Conservation (phyloP, 2,113 vertebrate species). For the Nothocercus julius region DNA sequence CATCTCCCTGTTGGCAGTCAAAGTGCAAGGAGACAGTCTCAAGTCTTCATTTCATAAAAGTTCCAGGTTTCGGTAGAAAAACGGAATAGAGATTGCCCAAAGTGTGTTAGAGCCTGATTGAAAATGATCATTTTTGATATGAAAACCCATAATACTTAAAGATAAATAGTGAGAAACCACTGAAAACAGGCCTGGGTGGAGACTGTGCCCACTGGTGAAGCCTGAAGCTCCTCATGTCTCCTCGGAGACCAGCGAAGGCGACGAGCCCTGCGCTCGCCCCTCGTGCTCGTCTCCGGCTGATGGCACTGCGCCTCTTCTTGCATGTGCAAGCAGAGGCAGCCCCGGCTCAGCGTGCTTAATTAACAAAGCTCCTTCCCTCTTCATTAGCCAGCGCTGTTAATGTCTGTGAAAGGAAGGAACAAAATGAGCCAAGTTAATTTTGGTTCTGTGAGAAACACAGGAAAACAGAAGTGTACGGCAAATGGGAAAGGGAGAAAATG, state of each 20-base stretch:
- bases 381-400: neutral
- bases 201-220: neutral
- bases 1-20: neutral
- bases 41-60: neutral
- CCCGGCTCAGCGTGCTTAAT: slow-evolving; percentile 6
- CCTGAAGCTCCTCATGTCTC: neutral
- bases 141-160: neutral
- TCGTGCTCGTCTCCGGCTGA: fast-evolving
- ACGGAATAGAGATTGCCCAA: neutral
- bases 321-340: neutral
- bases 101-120: neutral
- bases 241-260: neutral
- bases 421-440: slow-evolving; percentile 46
- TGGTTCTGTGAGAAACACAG: neutral
- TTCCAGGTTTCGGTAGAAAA: neutral
- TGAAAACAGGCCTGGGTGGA: neutral
- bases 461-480: neutral
- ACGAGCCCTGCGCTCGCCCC: neutral
- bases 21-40: neutral
- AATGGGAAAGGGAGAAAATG: slow-evolving; percentile 32
- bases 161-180: neutral
- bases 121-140: neutral
- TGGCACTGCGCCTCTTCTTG: neutral
- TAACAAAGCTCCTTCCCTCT: slow-evolving; percentile 15
- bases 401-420: slow-evolving; percentile 10